Percentiles rank a stretch among this genome's conserved stretches.
Evolutionary conservation across 2,113 vertebrate genomes (phyloP).

Genomic region (Apaloderma vittatum): DNA sequence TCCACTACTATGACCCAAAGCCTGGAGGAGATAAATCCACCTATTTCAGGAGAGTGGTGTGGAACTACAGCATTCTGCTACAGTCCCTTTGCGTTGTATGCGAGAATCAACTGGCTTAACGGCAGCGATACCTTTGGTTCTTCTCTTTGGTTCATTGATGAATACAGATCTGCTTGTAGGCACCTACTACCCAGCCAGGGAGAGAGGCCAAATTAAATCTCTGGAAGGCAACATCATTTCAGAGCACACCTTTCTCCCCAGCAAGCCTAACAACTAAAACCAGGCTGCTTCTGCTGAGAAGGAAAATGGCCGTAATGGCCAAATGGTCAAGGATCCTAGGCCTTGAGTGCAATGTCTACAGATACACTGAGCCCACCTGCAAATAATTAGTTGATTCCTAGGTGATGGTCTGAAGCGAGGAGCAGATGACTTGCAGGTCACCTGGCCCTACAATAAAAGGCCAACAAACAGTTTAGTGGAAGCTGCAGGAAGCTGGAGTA

Average conservation of each 20-base stretch:
- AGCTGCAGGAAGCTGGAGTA: not conserved
- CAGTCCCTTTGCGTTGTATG: not conserved
- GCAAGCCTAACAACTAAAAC: not conserved
- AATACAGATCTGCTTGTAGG: not conserved
- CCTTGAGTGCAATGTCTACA: not conserved
- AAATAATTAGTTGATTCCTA: not conserved
- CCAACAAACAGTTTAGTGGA: not conserved
- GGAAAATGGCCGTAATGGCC: not conserved
- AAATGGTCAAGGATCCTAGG: not conserved
- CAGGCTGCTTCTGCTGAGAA: not conserved
- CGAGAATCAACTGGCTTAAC: not conserved
- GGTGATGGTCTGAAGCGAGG: not conserved
- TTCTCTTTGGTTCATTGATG: not conserved
- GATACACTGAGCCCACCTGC: not conserved
- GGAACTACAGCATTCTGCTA: not conserved
- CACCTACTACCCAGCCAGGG: not conserved
- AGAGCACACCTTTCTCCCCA: not conserved
- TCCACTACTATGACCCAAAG: not conserved
- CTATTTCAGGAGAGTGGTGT: not conserved
- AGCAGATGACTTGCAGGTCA: conserved; percentile 11
- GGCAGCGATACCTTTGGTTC: not conserved
- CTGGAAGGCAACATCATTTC: not conserved
- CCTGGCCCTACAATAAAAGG: not conserved
- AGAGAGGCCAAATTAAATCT: not conserved
- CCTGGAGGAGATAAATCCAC: not conserved